phyloP scores from a whole-genome alignment of 1,140 invertebrate genomes.

The Conopomorpha cramerella region DNA sequence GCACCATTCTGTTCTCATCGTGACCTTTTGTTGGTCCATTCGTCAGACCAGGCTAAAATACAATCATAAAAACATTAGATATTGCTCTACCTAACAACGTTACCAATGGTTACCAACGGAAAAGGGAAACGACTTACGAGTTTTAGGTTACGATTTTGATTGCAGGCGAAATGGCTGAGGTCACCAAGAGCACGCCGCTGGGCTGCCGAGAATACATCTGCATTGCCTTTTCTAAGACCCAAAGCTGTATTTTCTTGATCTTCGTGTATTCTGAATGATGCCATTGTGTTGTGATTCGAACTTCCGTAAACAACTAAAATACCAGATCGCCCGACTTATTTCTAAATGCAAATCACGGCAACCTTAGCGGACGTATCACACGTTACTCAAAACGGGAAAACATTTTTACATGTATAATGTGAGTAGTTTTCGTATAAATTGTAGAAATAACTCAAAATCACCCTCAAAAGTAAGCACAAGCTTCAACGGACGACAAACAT shows the following conservation, averaged over 20 bases:
- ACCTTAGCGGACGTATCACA: conserved; percentile 20
- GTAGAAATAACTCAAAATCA: conserved; percentile 22
- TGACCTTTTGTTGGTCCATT: conserved; percentile 49
- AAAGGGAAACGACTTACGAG: conserved; percentile 26
- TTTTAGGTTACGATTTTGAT: conserved; percentile 43
- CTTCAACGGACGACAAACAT: conserved; percentile 55
- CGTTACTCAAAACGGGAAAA: conserved; percentile 14
- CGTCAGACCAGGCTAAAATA: conserved; percentile 36
- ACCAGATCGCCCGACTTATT: conserved; percentile 14
- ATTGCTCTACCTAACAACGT: neutral
- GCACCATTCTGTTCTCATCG: conserved; percentile 45
- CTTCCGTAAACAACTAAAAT: conserved; percentile 33
- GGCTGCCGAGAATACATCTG: conserved; percentile 41
- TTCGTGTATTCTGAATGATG: conserved; percentile 67
- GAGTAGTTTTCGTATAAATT: conserved; percentile 21
- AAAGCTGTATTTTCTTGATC: conserved; percentile 67
- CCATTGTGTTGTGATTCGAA: conserved; percentile 62
- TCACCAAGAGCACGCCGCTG: conserved; percentile 62
- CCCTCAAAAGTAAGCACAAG: conserved; percentile 32
- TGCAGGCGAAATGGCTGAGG: conserved; percentile 43
- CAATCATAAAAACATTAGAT: conserved; percentile 1
- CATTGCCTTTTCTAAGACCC: conserved; percentile 42
- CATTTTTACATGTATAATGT: conserved; percentile 29
- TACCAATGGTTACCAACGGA: conserved; percentile 8
- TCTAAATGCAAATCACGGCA: conserved; percentile 18